These are phyloP conservation scores for Punctoribates punctum DNA, from an alignment of 2,888 invertebrate genomes.

Conservation along the genomic window DNA sequence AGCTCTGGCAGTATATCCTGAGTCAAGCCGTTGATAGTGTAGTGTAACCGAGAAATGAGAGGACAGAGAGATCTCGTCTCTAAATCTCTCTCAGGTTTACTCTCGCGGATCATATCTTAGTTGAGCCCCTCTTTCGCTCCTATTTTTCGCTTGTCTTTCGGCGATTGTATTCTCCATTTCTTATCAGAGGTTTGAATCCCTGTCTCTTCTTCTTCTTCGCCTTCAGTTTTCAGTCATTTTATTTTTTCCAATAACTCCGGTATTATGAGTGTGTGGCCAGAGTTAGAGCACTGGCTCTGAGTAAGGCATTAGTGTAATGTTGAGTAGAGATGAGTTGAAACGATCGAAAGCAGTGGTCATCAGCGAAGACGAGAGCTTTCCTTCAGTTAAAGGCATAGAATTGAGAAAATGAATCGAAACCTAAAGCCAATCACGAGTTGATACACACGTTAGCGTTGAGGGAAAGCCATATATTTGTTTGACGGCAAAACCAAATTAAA, in stretches of 20 bases:
- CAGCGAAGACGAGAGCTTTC: conserved; percentile 21
- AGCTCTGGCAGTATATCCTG: background rate
- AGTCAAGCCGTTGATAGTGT: background rate
- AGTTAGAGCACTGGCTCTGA: background rate
- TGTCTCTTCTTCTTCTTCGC: background rate
- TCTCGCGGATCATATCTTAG: conserved; percentile 1
- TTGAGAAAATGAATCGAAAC: background rate
- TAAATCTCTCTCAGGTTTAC: conserved; percentile 17
- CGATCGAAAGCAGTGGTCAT: conserved; percentile 20
- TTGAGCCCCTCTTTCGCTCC: conserved; percentile 29
- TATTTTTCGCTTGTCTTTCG: conserved; percentile 30
- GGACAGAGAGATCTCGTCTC: conserved; percentile 16
- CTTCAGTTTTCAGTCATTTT: background rate
- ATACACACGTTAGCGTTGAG: conserved; percentile 6
- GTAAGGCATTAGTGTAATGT: background rate
- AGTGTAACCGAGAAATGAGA: conserved; percentile 7
- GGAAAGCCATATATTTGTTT: conserved; percentile 32
- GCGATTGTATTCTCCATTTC: conserved; percentile 12
- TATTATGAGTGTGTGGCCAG: conserved; percentile 28
- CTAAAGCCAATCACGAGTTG: conserved; percentile 2
- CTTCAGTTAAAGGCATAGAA: conserved; percentile 7
- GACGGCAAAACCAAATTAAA: conserved; percentile 32
- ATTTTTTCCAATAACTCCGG: conserved; percentile 17
- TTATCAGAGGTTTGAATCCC: conserved; percentile 18
- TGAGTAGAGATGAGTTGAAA: conserved; percentile 10